A percentile compares a stretch with the other conserved stretches of the same genome.
These are phyloP conservation scores for Varanus komodoensis DNA, from an alignment of 2,113 vertebrate species.

Conservation along the genomic window DNA sequence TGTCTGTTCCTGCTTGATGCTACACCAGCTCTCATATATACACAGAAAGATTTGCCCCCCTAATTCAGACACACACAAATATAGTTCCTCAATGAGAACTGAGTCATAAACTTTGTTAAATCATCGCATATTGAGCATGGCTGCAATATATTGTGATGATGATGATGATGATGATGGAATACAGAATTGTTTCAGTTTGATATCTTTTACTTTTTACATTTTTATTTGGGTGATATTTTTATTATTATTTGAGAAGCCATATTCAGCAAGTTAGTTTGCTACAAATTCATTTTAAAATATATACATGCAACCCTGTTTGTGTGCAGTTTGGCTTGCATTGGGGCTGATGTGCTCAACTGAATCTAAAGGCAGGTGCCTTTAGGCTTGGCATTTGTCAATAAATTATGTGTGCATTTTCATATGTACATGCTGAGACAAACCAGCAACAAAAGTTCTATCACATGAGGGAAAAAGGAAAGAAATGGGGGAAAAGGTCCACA, in stretches of 20 bases:
- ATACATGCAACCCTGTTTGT: not conserved
- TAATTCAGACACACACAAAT: not conserved
- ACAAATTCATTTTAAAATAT: too few species aligned
- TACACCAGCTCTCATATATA: not conserved
- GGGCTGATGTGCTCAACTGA: not conserved
- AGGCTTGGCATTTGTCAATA: constrained; percentile 38
- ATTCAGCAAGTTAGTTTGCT: not conserved
- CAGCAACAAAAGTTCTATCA: not conserved
- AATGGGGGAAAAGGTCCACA: not conserved
- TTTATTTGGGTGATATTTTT: not conserved
- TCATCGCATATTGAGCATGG: not conserved
- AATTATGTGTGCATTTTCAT: constrained; percentile 41
- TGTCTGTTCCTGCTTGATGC: not conserved
- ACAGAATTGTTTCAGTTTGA: too few species aligned
- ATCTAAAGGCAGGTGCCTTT: not conserved
- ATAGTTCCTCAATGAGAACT: not conserved
- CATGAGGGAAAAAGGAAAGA: constrained; percentile 32
- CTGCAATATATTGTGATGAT: too few species aligned
- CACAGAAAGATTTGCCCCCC: not conserved
- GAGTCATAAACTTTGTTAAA: not conserved
- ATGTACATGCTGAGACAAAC: not conserved
- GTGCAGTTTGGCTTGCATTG: not conserved
- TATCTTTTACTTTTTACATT: not conserved
- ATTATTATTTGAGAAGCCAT: not conserved
- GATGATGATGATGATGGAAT: not conserved